phyloP scores from a whole-genome alignment of 2,113 vertebrate species.

The Fregetta grallaria region DNA sequence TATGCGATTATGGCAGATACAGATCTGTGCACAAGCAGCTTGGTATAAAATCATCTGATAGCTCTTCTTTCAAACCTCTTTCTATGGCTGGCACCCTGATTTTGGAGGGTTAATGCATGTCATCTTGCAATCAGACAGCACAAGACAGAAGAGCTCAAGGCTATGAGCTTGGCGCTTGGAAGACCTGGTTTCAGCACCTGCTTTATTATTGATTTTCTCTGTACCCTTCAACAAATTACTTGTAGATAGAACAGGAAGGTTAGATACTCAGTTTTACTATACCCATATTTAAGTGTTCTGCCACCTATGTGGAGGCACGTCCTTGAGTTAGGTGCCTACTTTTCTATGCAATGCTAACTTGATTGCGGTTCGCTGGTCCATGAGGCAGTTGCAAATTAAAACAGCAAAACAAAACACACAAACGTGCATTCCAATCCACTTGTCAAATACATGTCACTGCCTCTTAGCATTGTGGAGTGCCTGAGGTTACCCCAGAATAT shows the following conservation, averaged over 20 bases:
- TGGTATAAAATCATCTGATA: background rate
- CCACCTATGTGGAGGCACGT: background rate
- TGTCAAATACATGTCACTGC: background rate
- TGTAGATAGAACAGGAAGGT: background rate
- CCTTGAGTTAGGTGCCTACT: background rate
- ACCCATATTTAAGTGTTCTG: background rate
- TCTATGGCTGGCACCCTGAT: background rate
- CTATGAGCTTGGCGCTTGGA: background rate
- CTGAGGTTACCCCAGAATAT: background rate
- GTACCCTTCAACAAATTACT: background rate
- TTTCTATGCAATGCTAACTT: background rate
- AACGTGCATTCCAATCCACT: background rate
- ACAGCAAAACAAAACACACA: background rate
- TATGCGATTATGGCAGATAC: background rate
- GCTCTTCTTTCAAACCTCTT: background rate
- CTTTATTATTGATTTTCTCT: background rate
- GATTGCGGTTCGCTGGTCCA: background rate
- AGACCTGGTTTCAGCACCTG: background rate
- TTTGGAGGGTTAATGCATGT: background rate
- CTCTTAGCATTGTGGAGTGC: background rate
- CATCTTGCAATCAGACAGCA: background rate
- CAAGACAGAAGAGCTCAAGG: background rate
- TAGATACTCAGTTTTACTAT: background rate
- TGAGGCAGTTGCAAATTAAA: background rate
- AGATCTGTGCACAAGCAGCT: background rate